A percentile compares a stretch with the other conserved stretches of the same genome.
Conservation (phyloP, 1,140 invertebrate species). For the Lordiphosa clarofinis region DNA sequence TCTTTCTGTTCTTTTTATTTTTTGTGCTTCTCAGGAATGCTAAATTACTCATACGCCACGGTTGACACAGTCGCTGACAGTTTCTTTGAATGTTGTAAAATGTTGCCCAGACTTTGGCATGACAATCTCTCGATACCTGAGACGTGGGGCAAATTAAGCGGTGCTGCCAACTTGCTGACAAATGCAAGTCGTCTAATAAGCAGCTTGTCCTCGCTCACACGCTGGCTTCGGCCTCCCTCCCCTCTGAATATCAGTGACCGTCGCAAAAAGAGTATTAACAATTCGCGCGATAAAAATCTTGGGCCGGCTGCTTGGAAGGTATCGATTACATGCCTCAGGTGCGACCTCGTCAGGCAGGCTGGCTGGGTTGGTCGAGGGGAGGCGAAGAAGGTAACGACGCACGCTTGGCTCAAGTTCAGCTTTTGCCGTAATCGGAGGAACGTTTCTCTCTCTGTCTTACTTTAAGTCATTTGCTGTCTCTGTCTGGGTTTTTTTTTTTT, state of each 20-base stretch:
- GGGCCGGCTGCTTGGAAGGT: constrained; percentile 41
- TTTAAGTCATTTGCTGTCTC: constrained; percentile 5
- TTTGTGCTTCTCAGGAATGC: constrained; percentile 47
- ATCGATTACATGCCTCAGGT: constrained; percentile 75
- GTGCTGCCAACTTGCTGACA: constrained; percentile 66
- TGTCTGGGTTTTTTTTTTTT: constrained; percentile 7
- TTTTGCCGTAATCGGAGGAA: constrained; percentile 52
- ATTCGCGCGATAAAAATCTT: constrained; percentile 74
- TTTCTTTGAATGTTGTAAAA: constrained; percentile 25
- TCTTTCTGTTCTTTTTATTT: neutral
- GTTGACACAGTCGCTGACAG: constrained; percentile 47
- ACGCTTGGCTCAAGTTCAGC: constrained; percentile 66
- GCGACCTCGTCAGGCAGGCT: constrained; percentile 62
- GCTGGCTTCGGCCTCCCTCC: neutral
- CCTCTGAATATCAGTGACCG: constrained; percentile 36
- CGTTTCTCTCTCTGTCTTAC: constrained; percentile 16
- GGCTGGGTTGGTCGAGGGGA: constrained; percentile 1
- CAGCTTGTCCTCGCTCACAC: neutral
- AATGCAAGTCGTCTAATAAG: constrained; percentile 52
- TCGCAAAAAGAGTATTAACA: constrained; percentile 66
- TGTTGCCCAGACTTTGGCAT: constrained; percentile 28
- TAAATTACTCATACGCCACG: constrained; percentile 68
- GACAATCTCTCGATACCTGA: constrained; percentile 20
- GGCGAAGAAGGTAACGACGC: constrained; percentile 23
- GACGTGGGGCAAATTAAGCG: constrained; percentile 47